Percentiles rank a stretch among this genome's conserved stretches.
These are phyloP conservation scores for Troglohyphantes excavatus DNA, from an alignment of 2,888 invertebrate genomes.

Conservation along the genomic window DNA sequence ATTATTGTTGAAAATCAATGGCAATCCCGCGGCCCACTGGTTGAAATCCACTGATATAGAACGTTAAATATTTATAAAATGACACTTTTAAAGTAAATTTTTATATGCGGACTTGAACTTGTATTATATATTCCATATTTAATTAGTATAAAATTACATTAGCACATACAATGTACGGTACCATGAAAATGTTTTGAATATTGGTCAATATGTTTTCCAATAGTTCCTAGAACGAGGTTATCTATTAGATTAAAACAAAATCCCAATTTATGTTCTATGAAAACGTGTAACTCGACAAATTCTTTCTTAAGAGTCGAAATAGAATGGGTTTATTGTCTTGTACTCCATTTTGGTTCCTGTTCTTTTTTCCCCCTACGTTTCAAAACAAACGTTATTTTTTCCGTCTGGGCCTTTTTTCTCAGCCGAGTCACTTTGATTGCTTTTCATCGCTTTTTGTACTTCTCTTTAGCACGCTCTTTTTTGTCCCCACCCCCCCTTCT, in stretches of 20 bases:
- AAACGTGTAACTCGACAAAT: conserved; percentile 25
- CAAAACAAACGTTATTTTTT: conserved; percentile 57
- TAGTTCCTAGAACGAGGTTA: no score
- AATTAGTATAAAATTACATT: no score
- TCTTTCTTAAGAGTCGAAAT: background rate
- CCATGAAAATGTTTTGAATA: no score
- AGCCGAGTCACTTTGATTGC: conserved; percentile 59
- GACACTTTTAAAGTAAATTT: no score
- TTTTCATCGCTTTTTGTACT: conserved; percentile 49
- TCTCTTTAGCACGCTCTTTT: conserved; percentile 44
- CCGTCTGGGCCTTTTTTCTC: conserved; percentile 10
- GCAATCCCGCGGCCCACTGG: no score
- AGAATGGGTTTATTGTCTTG: conserved; percentile 39
- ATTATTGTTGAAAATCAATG: no score
- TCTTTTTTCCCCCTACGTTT: conserved; percentile 34
- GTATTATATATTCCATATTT: no score
- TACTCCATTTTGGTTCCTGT: background rate
- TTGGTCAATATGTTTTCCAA: no score
- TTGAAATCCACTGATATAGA: no score
- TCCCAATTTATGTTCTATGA: conserved; percentile 14
- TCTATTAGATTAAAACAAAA: conserved; percentile 11
- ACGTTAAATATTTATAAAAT: no score
- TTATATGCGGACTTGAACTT: no score
- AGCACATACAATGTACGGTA: no score
- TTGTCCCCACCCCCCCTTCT: background rate